phyloP scores from a whole-genome alignment of 1,140 invertebrate genomes.

The Solenopsis fugax region DNA sequence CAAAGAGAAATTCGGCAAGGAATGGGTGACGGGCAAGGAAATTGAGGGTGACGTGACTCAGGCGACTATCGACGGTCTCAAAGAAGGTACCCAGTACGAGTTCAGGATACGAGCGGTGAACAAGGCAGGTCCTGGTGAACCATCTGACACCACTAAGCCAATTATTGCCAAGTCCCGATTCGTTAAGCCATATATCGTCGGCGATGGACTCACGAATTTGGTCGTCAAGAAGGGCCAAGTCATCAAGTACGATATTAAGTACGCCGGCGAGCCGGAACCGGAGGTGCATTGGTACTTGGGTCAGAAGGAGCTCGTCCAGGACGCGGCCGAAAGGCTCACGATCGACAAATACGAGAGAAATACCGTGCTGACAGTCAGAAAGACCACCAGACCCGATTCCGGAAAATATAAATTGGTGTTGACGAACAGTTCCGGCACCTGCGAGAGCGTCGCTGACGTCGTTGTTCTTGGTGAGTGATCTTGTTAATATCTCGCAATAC shows the following conservation, averaged over 20 bases:
- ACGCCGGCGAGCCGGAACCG: conserved; percentile 97
- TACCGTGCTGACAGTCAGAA: conserved; percentile 95
- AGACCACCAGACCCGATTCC: conserved; percentile 94
- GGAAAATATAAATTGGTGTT: conserved; percentile 96
- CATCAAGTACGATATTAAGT: conserved; percentile 97
- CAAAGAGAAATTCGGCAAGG: conserved; percentile 97
- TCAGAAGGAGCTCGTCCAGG: conserved; percentile 91
- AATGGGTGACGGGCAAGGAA: conserved; percentile 94
- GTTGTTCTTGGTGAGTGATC: conserved; percentile 92
- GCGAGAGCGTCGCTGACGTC: conserved; percentile 94
- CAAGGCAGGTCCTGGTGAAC: conserved; percentile 97
- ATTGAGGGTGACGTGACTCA: conserved; percentile 92
- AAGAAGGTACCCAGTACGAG: conserved; percentile 98
- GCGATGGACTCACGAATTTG: conserved; percentile 94
- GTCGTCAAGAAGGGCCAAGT: conserved; percentile 98
- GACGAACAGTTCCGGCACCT: conserved; percentile 94
- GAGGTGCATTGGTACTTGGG: conserved; percentile 94
- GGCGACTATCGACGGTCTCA: conserved; percentile 95
- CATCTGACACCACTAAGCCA: conserved; percentile 97
- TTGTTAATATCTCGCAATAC: conserved; percentile 1
- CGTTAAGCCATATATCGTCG: conserved; percentile 97
- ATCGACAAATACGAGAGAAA: conserved; percentile 97
- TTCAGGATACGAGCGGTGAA: conserved; percentile 98
- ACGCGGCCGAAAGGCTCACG: conserved; percentile 90
- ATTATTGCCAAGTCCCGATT: conserved; percentile 98